Evolutionary conservation across 1,140 invertebrate species (phyloP).

Genomic region (Olivierus martensii): DNA sequence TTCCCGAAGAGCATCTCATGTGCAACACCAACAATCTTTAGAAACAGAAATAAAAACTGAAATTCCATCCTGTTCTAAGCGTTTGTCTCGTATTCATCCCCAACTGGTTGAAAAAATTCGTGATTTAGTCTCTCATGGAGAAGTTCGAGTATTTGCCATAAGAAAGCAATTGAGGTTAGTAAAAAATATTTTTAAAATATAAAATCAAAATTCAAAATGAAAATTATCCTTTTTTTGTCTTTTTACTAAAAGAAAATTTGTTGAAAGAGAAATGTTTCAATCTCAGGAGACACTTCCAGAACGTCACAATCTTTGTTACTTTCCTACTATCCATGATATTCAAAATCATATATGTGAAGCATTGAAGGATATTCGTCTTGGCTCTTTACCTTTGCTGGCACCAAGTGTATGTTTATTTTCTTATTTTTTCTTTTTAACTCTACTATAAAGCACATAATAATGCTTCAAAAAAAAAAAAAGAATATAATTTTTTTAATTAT

Average conservation of each 20-base stretch:
- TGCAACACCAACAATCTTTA: no score
- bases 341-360: conserved; percentile 34
- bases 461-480: no score
- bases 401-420: background rate
- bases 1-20: background rate
- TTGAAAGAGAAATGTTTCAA: conserved; percentile 28
- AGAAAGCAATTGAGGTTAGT: conserved; percentile 27
- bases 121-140: conserved; percentile 28
- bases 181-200: background rate
- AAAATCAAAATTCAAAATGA: background rate
- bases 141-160: conserved; percentile 27
- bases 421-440: no score
- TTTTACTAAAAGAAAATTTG: conserved; percentile 26
- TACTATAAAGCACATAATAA: no score
- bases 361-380: conserved; percentile 29
- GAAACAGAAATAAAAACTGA: no score
- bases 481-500: no score
- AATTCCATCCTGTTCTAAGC: no score
- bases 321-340: conserved; percentile 32
- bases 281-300: conserved; percentile 22
- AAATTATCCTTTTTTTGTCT: background rate
- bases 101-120: conserved; percentile 28
- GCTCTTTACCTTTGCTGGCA: conserved; percentile 23
- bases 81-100: conserved; percentile 24
- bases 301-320: conserved; percentile 29